Evolutionary conservation across 2,888 invertebrate species (phyloP).

Genomic region (Pristionchus mayeri): DNA sequence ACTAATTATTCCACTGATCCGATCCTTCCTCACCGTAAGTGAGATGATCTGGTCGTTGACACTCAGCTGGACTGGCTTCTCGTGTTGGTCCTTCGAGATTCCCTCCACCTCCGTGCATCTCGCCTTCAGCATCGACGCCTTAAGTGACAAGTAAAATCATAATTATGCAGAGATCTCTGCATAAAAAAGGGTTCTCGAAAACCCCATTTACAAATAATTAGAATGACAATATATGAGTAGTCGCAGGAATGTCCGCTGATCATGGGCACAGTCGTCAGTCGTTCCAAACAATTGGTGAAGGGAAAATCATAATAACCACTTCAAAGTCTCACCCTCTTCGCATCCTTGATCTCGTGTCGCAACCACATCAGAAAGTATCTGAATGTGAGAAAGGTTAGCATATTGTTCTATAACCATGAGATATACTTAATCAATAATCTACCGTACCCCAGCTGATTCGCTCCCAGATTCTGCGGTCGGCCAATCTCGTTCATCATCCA

Average conservation of each 20-base stretch:
- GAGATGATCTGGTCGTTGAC: slow-evolving; percentile 68
- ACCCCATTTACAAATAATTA: neutral
- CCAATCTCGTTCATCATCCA: slow-evolving; percentile 71
- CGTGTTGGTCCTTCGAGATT: slow-evolving; percentile 69
- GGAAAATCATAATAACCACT: neutral
- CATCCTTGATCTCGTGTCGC: slow-evolving; percentile 65
- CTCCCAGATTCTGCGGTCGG: slow-evolving; percentile 67
- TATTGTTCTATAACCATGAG: neutral
- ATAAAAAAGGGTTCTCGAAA: neutral
- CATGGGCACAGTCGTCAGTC: no score
- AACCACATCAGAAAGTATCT: slow-evolving; percentile 72
- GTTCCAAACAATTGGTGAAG: no score
- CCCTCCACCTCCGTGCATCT: slow-evolving; percentile 61
- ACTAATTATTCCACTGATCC: no score
- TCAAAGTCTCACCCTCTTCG: slow-evolving; percentile 44
- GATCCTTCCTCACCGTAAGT: slow-evolving; percentile 65
- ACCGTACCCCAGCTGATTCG: slow-evolving; percentile 69
- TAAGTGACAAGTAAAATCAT: neutral
- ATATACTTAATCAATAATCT: slow-evolving; percentile 31
- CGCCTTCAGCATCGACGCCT: slow-evolving; percentile 51
- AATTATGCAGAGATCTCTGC: neutral
- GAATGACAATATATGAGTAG: no score
- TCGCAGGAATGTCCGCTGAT: no score
- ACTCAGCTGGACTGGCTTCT: slow-evolving; percentile 64
- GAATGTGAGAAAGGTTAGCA: no score